Percentiles rank a stretch among this genome's conserved stretches.
Evolutionary conservation across 2,888 invertebrate genomes (phyloP).

Genomic region (Cheilosia urbana): DNA sequence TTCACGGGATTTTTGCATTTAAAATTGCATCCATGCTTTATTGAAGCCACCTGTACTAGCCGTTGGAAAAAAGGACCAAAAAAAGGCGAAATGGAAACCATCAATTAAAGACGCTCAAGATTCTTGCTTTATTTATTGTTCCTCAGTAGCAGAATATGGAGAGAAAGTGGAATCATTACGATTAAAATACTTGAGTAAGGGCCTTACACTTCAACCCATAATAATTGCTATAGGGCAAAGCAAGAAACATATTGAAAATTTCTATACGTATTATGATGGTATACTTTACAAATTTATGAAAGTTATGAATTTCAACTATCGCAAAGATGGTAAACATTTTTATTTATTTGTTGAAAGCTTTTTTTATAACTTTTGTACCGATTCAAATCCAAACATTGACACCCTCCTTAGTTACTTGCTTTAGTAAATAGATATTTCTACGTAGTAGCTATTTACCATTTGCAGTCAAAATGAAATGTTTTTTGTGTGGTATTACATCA

Average conservation of each 20-base stretch:
- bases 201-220: slow-evolving; percentile 29
- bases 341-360: background rate
- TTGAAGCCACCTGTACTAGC: slow-evolving; percentile 33
- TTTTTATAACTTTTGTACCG: slow-evolving; percentile 9
- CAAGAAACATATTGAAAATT: background rate
- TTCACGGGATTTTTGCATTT: slow-evolving; percentile 38
- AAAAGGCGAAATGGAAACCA: slow-evolving; percentile 45
- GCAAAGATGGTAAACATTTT: background rate
- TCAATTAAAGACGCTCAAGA: slow-evolving; percentile 19
- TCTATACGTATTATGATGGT: slow-evolving; percentile 37
- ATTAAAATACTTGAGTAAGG: slow-evolving; percentile 9
- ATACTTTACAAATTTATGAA: slow-evolving; percentile 32
- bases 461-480: slow-evolving; percentile 33
- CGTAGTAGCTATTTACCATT: background rate
- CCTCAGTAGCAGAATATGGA: slow-evolving; percentile 5
- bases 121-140: background rate
- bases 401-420: background rate
- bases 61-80: slow-evolving; percentile 10
- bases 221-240: slow-evolving; percentile 7
- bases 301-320: background rate
- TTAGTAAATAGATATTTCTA: background rate
- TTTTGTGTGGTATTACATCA: slow-evolving; percentile 20
- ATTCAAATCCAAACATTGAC: background rate
- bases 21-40: slow-evolving; percentile 30
- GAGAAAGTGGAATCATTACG: background rate